Conservation (phyloP, 2,113 vertebrate genomes). For the Mesitornis unicolor region DNA sequence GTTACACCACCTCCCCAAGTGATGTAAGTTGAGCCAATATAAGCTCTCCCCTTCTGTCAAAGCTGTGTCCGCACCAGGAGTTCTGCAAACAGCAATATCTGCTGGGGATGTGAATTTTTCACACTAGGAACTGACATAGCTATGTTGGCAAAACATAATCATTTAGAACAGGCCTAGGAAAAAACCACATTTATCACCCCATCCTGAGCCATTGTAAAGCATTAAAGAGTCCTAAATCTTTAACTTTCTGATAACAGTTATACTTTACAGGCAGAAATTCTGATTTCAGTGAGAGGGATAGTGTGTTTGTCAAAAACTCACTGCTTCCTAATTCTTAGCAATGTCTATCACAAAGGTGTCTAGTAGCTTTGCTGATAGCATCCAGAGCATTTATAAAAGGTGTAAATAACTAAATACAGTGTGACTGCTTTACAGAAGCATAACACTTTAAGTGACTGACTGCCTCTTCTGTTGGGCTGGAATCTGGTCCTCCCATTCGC, state of each 20-base stretch:
- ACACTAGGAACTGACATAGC: neutral
- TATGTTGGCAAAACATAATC: conserved; percentile 47
- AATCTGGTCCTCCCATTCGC: neutral
- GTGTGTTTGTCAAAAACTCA: neutral
- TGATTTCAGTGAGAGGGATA: neutral
- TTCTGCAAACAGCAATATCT: conserved; percentile 44
- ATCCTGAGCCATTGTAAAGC: neutral
- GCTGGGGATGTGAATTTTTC: conserved; percentile 38
- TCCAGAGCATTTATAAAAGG: neutral
- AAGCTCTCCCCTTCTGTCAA: conserved; percentile 55
- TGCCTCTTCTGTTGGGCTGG: neutral
- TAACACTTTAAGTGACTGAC: neutral
- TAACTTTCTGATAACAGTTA: neutral
- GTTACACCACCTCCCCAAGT: neutral
- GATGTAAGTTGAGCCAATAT: conserved; percentile 33
- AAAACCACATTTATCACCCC: neutral
- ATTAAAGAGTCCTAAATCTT: neutral
- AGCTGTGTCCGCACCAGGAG: neutral
- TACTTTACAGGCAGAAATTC: neutral
- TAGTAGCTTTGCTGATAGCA: neutral
- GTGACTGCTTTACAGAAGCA: neutral
- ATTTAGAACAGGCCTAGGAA: neutral
- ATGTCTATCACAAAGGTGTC: neutral
- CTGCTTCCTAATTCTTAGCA: neutral
- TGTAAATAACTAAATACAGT: neutral